Evolutionary conservation across 1,140 invertebrate species (phyloP).

Genomic region (Pissodes strobi): DNA sequence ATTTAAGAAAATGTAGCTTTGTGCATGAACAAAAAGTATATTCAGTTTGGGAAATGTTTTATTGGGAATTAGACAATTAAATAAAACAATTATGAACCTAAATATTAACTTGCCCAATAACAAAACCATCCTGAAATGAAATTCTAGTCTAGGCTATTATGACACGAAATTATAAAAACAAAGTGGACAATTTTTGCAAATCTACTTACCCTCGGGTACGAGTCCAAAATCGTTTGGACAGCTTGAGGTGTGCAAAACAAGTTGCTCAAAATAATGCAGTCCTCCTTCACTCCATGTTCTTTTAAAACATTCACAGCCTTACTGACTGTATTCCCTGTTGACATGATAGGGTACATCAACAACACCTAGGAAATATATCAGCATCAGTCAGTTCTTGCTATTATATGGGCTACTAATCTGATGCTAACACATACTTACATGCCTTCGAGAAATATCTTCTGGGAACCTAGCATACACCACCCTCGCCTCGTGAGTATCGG

Average conservation of each 20-base stretch:
- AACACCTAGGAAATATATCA: constrained; percentile 63
- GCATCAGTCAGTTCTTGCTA: no score
- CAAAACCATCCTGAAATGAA: no score
- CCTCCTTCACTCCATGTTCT: constrained; percentile 90
- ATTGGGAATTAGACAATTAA: no score
- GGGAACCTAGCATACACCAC: constrained; percentile 98
- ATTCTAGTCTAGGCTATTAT: no score
- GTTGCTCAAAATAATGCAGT: constrained; percentile 94
- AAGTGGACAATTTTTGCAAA: constrained; percentile 2
- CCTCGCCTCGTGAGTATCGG: constrained; percentile 92
- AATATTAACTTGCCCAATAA: no score
- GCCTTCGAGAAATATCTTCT: constrained; percentile 87
- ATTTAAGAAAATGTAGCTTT: no score
- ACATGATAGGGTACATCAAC: constrained; percentile 99
- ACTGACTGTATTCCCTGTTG: constrained; percentile 93
- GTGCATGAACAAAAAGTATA: no score
- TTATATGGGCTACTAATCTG: not conserved
- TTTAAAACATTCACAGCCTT: constrained; percentile 92
- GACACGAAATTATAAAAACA: not conserved
- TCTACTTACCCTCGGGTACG: constrained; percentile 75
- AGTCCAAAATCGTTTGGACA: constrained; percentile 80
- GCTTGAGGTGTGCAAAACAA: constrained; percentile 94
- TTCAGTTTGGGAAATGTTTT: no score
- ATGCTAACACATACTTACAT: constrained; percentile 55
- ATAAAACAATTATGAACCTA: no score